Percentiles rank a stretch among this genome's conserved stretches.
These are phyloP conservation scores for Thaleichthys pacificus DNA, from an alignment of 2,797 vertebrate species.

Conservation along the genomic window DNA sequence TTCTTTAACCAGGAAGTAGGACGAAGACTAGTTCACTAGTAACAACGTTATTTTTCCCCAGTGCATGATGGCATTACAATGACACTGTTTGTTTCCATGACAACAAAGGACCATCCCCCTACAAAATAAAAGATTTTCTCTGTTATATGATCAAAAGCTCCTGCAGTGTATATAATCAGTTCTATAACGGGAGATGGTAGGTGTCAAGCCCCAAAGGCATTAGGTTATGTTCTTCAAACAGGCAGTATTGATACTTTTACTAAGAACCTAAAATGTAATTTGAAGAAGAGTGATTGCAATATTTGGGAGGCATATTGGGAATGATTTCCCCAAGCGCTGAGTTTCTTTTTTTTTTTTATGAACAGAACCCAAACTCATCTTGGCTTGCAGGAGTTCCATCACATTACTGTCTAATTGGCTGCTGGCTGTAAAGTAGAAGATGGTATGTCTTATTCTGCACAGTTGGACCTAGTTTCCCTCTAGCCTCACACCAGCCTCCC, in stretches of 20 bases:
- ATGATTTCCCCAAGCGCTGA: background rate
- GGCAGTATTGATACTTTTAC: background rate
- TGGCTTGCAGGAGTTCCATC: conserved; percentile 6
- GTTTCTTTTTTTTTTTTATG: background rate
- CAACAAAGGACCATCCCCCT: conserved; percentile 32
- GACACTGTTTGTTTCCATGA: conserved; percentile 26
- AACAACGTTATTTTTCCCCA: background rate
- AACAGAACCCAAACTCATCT: conserved; percentile 13
- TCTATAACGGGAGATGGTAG: background rate
- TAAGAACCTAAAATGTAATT: conserved; percentile 1
- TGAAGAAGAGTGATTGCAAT: background rate
- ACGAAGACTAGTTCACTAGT: background rate
- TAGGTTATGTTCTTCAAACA: background rate
- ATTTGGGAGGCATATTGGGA: conserved; percentile 8
- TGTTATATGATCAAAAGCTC: conserved; percentile 14
- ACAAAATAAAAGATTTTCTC: conserved; percentile 1
- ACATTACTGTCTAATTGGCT: conserved; percentile 11
- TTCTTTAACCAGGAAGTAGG: background rate
- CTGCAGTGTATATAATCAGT: background rate
- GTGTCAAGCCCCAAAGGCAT: background rate
- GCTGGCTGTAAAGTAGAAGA: conserved; percentile 5
- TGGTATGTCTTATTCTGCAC: background rate
- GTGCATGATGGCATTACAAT: background rate
- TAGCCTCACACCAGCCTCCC: background rate
- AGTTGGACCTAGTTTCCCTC: conserved; percentile 7